A percentile compares a stretch with the other conserved stretches of the same genome.
Conservation (phyloP, 2,113 vertebrate species). For the Ornithorhynchus anatinus region DNA sequence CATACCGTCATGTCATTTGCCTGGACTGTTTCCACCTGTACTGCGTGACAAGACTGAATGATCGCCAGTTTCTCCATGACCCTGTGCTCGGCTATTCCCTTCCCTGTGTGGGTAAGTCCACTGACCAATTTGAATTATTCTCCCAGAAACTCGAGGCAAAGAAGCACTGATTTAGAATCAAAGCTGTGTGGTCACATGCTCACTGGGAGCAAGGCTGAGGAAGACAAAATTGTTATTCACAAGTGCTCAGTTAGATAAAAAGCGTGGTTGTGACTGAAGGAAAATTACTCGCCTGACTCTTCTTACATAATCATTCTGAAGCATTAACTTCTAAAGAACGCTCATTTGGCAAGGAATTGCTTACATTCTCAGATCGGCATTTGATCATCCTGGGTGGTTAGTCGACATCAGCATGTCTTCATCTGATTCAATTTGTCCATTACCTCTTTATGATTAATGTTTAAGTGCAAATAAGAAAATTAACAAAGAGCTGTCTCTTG, state of each 20-base stretch:
- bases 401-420: not conserved
- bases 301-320: not conserved
- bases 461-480: slow-evolving; percentile 20
- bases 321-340: slow-evolving; percentile 5
- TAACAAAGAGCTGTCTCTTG: slow-evolving; percentile 8
- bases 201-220: not conserved
- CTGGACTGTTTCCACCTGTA: slow-evolving; percentile 89
- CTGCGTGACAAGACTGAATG: slow-evolving; percentile 84
- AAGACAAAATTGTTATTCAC: not conserved
- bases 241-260: slow-evolving; percentile 2
- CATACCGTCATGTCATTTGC: slow-evolving; percentile 87
- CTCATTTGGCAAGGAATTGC: slow-evolving; percentile 30
- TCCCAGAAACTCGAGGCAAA: not conserved
- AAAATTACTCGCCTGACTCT: not conserved
- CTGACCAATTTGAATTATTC: too few species aligned
- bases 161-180: not conserved
- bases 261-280: slow-evolving; percentile 4
- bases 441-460: too few species aligned
- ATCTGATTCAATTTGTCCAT: too few species aligned
- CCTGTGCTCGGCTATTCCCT: slow-evolving; percentile 84
- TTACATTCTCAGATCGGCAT: slow-evolving; percentile 18
- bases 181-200: not conserved
- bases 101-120: slow-evolving; percentile 82
- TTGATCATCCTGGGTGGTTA: slow-evolving; percentile 23
- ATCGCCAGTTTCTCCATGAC: slow-evolving; percentile 82